Conservation (phyloP, 2,888 invertebrate species). For the Parapristionchus giblindavisi region DNA sequence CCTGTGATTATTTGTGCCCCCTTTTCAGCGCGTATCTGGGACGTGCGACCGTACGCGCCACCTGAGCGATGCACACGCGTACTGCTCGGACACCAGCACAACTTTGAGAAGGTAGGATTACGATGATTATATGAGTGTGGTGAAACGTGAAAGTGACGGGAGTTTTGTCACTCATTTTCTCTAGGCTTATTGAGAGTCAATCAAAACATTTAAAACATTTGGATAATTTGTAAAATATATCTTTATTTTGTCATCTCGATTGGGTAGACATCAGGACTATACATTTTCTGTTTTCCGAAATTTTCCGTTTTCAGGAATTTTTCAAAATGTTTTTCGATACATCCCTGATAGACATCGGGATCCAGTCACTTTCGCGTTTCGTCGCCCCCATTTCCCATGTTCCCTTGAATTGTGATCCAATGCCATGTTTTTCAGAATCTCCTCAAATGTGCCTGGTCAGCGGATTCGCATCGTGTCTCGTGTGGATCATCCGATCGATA, state of each 20-base stretch:
- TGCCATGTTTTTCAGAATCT: constrained; percentile 84
- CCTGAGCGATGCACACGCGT: constrained; percentile 89
- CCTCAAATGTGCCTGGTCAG: constrained; percentile 89
- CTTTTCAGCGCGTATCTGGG: constrained; percentile 85
- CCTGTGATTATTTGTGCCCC: background rate
- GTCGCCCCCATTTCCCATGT: background rate
- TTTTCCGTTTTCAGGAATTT: background rate
- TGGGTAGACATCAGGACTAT: no score
- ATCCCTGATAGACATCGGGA: no score
- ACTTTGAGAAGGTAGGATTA: constrained; percentile 88
- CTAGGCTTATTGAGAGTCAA: background rate
- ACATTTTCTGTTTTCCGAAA: background rate
- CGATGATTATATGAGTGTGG: background rate
- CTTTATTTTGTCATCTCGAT: no score
- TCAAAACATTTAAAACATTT: no score
- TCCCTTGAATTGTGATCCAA: no score
- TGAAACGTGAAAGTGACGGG: background rate
- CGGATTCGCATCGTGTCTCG: constrained; percentile 88
- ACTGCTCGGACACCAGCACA: constrained; percentile 91
- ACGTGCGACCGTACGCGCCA: constrained; percentile 92
- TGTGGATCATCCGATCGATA: constrained; percentile 90
- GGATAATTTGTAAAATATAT: no score
- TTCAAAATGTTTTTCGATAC: background rate
- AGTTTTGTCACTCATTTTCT: background rate
- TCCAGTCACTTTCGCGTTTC: background rate